phyloP scores from a whole-genome alignment of 2,113 vertebrate species.

The Sula dactylatra region DNA sequence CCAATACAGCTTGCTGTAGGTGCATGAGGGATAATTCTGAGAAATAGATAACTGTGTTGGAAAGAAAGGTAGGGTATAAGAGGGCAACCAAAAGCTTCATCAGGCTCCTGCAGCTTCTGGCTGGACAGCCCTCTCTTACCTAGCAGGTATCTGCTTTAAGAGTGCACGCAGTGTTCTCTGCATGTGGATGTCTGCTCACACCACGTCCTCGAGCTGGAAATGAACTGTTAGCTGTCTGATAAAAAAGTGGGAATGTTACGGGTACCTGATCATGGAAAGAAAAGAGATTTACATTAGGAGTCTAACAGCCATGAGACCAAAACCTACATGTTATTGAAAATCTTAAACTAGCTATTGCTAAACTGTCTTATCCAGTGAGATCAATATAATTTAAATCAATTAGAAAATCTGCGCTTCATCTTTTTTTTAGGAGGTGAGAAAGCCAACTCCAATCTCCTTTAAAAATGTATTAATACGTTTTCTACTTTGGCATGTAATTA shows the following conservation, averaged over 20 bases:
- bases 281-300: not conserved
- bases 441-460: not conserved
- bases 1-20: not conserved
- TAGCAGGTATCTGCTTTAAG: not conserved
- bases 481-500: not conserved
- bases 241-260: not conserved
- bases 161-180: accelerated
- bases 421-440: not conserved
- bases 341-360: not conserved
- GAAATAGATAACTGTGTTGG: not conserved
- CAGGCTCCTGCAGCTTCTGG: not conserved
- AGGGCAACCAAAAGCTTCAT: not conserved
- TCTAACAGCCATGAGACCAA: not conserved
- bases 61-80: not conserved
- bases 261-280: not conserved
- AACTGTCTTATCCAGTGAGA: not conserved
- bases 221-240: not conserved
- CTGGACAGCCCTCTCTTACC: not conserved
- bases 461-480: not conserved
- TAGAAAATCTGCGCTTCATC: not conserved
- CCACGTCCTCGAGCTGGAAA: not conserved
- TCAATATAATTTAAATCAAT: not conserved
- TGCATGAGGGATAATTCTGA: not conserved
- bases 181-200: not conserved
- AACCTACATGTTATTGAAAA: not conserved